Conservation (phyloP, 2,888 invertebrate species). For the Eremobia ochroleuca region DNA sequence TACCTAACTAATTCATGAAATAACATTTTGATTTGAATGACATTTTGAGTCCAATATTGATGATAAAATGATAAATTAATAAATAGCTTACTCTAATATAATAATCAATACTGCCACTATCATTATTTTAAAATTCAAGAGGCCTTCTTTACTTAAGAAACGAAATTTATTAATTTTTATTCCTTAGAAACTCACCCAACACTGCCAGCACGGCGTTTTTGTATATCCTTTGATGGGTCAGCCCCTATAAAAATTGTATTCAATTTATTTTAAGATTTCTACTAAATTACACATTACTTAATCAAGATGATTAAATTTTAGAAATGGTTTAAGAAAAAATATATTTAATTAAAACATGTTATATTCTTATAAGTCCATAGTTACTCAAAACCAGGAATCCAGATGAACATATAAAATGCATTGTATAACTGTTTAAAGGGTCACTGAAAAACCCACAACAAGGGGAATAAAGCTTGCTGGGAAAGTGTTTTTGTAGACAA, state of each 20-base stretch:
- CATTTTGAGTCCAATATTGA: not conserved
- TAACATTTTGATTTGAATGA: not conserved
- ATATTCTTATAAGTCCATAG: conserved; percentile 7
- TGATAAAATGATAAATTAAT: not conserved
- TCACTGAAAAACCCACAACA: not conserved
- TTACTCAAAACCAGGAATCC: not conserved
- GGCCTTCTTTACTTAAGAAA: not conserved
- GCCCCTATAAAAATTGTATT: conserved; percentile 91
- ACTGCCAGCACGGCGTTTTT: conserved; percentile 95
- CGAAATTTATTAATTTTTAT: conserved; percentile 9
- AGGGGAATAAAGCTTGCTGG: not conserved
- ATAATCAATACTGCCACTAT: not conserved
- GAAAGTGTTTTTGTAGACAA: not conserved
- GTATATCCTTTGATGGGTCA: conserved; percentile 95
- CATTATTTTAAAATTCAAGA: not conserved
- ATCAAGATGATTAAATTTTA: not conserved
- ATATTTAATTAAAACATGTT: not conserved
- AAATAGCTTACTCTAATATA: not conserved
- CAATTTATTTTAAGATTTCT: conserved; percentile 20
- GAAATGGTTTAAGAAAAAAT: not conserved
- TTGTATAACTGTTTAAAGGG: not conserved
- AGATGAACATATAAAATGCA: not conserved
- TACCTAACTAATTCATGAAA: not conserved
- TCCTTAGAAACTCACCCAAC: conserved; percentile 93
- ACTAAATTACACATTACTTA: not conserved